Evolutionary conservation across 1,140 invertebrate species (phyloP), one percentile per base, ranked within the genome.

Genomic region (Drosophila ercepeae): DNA sequence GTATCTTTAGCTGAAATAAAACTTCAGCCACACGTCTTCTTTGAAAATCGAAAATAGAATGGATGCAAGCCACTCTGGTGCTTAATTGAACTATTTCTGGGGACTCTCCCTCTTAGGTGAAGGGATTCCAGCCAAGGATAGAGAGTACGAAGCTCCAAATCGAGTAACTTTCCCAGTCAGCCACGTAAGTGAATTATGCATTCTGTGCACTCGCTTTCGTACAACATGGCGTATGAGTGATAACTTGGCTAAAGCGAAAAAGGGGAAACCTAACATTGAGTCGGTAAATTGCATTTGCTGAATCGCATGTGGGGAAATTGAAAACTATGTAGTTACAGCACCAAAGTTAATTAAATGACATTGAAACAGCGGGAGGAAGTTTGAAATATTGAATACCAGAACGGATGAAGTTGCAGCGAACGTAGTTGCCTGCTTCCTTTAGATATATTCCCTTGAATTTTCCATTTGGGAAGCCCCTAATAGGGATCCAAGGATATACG

Each of bases 111-210:
- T 11, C 7, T 9, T 5, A 8, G 8, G 18, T 18, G 14, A 9
- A 16, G 16, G 14, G 14, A 42, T 42, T 39, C 46, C 75, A 78
- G 71, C 32, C 69, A 72, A 72, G 67, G 68, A 46, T 39, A 46
- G 36, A 46, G 36, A 41, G 45, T 2, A 45, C 9, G 32, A 9
- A 46, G 48, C 25, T 21, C 18, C 23, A 27, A 75, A 58, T 29
- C 46, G 64, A 45, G 39, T 9, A 27, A 21, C 27, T 53, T 32
- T 67, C 8, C 39, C 45, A 36, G 53, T 64, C 14, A 39, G 34
- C 70, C 49, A 63, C 64, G 59, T 84, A 83, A 83, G 48, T 75
- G 67, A 72, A 79, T 86, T 86, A 86, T 58, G 46, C 58, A 18
- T 59, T 71, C 23, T 45, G 50, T 39, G 25, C 51, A 58, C 36